Conservation (phyloP, 2,113 vertebrate species). For the Malurus melanocephalus region DNA sequence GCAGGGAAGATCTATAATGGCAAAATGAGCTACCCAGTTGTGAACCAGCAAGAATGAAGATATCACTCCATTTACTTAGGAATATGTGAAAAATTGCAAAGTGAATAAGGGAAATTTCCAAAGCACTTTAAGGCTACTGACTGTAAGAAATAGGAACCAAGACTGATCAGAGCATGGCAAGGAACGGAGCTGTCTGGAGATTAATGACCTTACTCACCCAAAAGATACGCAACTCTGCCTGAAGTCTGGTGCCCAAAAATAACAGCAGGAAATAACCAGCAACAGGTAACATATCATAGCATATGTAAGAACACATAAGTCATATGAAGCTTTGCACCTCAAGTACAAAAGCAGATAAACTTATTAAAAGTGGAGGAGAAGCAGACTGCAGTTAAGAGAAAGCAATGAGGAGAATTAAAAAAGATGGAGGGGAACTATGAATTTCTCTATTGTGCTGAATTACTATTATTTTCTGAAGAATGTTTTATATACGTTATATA, state of each 20-base stretch:
- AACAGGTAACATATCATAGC: neutral
- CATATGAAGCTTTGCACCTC: neutral
- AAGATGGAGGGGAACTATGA: neutral
- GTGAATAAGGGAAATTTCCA: neutral
- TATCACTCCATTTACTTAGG: neutral
- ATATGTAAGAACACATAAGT: neutral
- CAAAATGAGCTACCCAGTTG: neutral
- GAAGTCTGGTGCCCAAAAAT: neutral
- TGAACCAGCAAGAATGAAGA: neutral
- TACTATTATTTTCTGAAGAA: neutral
- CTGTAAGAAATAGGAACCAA: neutral
- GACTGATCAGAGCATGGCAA: neutral
- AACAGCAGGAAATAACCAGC: neutral
- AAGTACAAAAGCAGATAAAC: neutral
- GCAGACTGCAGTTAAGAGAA: neutral
- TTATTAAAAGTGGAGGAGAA: neutral
- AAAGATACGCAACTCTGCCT: neutral
- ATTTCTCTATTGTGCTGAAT: neutral
- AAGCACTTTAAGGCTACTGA: neutral
- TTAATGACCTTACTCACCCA: neutral
- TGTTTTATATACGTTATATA: too few species aligned
- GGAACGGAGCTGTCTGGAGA: neutral
- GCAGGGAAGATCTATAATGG: neutral
- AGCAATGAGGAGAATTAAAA: neutral
- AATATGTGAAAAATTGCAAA: neutral